These are phyloP conservation scores for Vespertilio murinus DNA, from an alignment of 2,797 vertebrate species.

Conservation along the genomic window DNA sequence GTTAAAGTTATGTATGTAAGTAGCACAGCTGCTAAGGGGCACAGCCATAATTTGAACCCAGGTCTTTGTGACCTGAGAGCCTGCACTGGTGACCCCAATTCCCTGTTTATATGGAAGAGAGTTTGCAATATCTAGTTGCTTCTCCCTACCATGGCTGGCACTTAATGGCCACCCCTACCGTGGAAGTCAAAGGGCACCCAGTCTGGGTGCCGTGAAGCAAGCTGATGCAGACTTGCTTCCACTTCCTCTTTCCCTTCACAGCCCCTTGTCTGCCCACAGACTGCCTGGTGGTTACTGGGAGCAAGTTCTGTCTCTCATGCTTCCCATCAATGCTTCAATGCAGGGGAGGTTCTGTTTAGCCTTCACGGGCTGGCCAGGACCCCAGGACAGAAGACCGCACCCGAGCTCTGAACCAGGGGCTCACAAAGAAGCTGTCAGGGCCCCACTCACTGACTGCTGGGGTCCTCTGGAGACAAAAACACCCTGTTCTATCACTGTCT, in stretches of 20 bases:
- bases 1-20: not conserved
- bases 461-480: not conserved
- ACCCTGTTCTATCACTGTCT: not conserved
- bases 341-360: rapidly evolving
- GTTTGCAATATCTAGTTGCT: not conserved
- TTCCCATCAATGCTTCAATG: not conserved
- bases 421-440: not conserved
- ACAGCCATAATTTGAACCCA: not conserved
- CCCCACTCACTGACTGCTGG: not conserved
- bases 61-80: not conserved
- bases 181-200: not conserved
- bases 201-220: not conserved
- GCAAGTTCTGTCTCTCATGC: too few relatives aligned
- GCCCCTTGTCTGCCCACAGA: not conserved
- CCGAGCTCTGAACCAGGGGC: not conserved
- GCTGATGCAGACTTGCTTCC: not conserved
- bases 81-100: not conserved
- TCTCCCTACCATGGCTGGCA: not conserved
- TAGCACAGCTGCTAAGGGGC: not conserved
- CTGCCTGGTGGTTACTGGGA: not conserved
- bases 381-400: not conserved
- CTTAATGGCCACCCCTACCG: not conserved
- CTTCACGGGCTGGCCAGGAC: not conserved
- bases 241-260: not conserved
- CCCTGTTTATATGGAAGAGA: not conserved